Conservation (phyloP, 2,797 vertebrate genomes). For the Amphiprion clarkii region DNA sequence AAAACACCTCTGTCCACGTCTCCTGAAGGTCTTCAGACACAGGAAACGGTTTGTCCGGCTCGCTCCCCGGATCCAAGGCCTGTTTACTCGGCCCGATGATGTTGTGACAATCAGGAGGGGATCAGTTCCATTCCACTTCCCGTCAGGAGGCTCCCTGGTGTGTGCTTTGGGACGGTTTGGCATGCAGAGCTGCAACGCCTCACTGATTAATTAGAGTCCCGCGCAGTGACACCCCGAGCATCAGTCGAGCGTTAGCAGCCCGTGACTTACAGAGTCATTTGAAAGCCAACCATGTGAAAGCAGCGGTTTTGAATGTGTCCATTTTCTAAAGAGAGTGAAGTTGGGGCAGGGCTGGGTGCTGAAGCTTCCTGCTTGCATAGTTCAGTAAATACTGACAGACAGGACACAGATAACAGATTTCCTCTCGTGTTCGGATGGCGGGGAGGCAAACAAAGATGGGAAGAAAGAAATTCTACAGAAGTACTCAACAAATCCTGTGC, state of each 20-base stretch:
- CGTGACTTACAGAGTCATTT: constrained; percentile 37
- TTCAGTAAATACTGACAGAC: constrained; percentile 41
- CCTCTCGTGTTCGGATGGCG: constrained; percentile 27
- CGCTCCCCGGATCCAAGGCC: constrained; percentile 27
- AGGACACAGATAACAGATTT: constrained; percentile 37
- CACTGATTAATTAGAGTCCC: constrained; percentile 44
- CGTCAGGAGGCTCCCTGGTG: constrained; percentile 60
- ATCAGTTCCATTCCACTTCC: constrained; percentile 67
- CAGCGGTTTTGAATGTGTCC: constrained; percentile 16
- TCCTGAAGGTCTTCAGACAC: constrained; percentile 8
- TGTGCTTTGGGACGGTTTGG: constrained; percentile 44
- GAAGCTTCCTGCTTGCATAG: constrained; percentile 51
- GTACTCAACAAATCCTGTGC: not conserved
- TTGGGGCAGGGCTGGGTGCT: constrained; percentile 22
- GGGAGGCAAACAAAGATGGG: constrained; percentile 32
- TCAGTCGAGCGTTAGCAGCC: constrained; percentile 22
- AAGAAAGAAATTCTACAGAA: not conserved
- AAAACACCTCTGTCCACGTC: constrained; percentile 36
- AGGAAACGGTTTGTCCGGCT: constrained; percentile 8
- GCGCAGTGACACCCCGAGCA: constrained; percentile 20
- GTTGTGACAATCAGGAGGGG: constrained; percentile 63
- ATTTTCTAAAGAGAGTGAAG: constrained; percentile 11
- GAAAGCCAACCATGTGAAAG: constrained; percentile 18
- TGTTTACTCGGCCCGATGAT: constrained; percentile 67
- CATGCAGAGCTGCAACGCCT: constrained; percentile 35